Base-by-base conservation (phyloP, 1,140 invertebrate species). In the Pomacea maculata region DNA sequence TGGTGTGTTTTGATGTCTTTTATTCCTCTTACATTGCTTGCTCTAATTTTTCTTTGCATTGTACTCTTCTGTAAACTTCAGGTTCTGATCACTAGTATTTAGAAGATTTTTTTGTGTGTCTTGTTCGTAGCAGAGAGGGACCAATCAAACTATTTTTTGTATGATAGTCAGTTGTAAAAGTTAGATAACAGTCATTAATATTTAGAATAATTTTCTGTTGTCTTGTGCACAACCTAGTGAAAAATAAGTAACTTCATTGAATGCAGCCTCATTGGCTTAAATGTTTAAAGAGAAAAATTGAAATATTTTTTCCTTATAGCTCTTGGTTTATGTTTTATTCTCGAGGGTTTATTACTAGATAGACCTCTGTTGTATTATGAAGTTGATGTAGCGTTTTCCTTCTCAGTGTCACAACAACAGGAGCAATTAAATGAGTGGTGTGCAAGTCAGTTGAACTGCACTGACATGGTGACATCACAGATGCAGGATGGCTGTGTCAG, bases 351-450 rank as follows among this genome's bases (percentile, higher is more conserved):
- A 70, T 9, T 25, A 7, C 55, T 29, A 5, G 11, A 54, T 9
- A 67, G 1, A 15, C 0, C 52, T 67, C 14, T 68, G 15, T 45
- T 68, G 21, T 78, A 17, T 77, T 45, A 7, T 63, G 8, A 7
- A 11, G 55, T 29, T 63, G 55, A 52, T 65, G 15, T 77, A 19
- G 17, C 73, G 25, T 73, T 17, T 65, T 72, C 70, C 77, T 17
- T 82, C 67, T 10, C 80, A 89, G 93, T 92, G 75, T 92, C 92
- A 72, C 90, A 92, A 63, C 93, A 93, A 82, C 83, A 90, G 74
- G 91, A 92, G 82, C 85, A 93, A 54, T 86, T 94, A 77, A 86
- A 83, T 65, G 85, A 89, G 25, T 92, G 90, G 91, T 92, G 89
- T 83, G 82, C 82, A n/a, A 78, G 82, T 21, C 77, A 79, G 61